Evolutionary conservation across 2,888 invertebrate species (phyloP), one percentile per base, ranked within the genome.

Genomic region (Piscicola geometra): DNA sequence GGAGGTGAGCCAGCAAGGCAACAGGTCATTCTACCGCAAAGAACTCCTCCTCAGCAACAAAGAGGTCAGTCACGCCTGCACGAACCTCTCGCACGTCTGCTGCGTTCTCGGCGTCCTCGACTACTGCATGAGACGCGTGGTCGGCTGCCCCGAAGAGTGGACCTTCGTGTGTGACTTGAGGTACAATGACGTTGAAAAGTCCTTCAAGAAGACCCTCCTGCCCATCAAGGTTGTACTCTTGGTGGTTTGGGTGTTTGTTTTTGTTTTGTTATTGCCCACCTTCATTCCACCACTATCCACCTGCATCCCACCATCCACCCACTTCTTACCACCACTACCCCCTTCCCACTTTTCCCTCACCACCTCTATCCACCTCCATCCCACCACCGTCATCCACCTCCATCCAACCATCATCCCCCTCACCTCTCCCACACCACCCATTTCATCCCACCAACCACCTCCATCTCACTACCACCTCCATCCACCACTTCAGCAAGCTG

Each of bases 61-160:
- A 79, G 95, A 95, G 83, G 94, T 94, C 82, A 92, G 93, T 0
- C 93, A 93, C 85, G 93, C 94, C 1, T 89, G 96, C 41, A 91
- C 93, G 81, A 93, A 92, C 80, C 92, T 99, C 79, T 91, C 93
- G 78, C 94, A 94, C 21, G 70, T 75, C 21, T 98, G 98, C 85
- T 88, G 91, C 0, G 94, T 98, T 9, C 87, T 98, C 75, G 93
- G 94, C 83, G 91, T 92, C 83, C 91, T 91, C 78, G 95, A 96
- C 82, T 98, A 93, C 84, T 90, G 92, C 77, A 91, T 91, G 82
- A 90, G 93, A 85, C 91, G 98, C 21, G 92, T 93, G 68, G 98
- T 97, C 0, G 98, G 98, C 88, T 91, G 97, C 78, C 88, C 91
- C 0, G 98, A 99, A 86, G 89, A 90, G 77, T 96, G 98, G 86